phyloP scores from a whole-genome alignment of 2,797 vertebrate genomes.

The Hypotaenidia okinawae region DNA sequence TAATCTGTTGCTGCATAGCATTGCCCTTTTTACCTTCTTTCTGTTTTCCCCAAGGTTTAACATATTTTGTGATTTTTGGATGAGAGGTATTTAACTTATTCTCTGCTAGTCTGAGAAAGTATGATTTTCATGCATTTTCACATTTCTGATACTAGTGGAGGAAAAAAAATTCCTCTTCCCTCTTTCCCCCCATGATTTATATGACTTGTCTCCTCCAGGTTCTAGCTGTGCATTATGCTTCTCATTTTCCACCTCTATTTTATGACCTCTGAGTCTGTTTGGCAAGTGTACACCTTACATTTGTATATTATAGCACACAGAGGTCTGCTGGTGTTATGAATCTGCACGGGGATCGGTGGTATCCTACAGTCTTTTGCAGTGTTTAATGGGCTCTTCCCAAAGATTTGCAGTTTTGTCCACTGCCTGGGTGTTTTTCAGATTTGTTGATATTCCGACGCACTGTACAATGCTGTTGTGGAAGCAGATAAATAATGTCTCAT shows the following conservation, averaged over 20 bases:
- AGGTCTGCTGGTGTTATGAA: constrained; percentile 11
- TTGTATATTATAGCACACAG: not conserved
- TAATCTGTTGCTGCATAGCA: not conserved
- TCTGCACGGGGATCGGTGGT: not conserved
- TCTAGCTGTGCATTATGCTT: not conserved
- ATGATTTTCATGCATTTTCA: not conserved
- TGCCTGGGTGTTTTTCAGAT: not conserved
- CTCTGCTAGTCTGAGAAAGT: not conserved
- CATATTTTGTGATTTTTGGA: not conserved
- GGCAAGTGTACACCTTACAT: not conserved
- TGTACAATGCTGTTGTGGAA: not conserved
- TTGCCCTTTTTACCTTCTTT: not conserved
- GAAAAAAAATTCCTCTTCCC: not conserved
- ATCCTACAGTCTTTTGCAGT: not conserved
- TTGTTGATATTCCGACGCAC: not conserved
- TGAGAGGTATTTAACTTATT: not conserved
- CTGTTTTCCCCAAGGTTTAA: not conserved
- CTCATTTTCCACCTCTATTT: constrained; percentile 34
- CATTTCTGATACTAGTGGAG: not conserved
- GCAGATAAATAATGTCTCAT: not conserved
- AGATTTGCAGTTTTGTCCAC: not conserved
- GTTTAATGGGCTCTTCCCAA: constrained; percentile 3
- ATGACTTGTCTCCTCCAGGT: not conserved
- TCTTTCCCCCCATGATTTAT: not conserved
- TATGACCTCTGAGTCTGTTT: constrained; percentile 21